Conservation (phyloP, 2,113 vertebrate genomes). For the Hyaena hyaena region DNA sequence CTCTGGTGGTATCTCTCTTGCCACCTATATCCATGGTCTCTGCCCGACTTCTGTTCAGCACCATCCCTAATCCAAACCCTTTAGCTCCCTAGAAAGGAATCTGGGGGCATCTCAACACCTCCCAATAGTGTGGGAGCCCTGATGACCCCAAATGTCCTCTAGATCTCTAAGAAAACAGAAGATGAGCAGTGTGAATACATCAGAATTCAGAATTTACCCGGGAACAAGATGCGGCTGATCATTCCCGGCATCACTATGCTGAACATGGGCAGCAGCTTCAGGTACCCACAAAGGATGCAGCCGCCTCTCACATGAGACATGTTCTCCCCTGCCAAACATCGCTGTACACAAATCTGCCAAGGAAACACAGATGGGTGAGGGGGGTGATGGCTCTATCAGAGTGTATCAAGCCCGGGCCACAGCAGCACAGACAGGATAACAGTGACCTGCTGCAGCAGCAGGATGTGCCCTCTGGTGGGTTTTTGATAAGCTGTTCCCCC, state of each 20-base stretch:
- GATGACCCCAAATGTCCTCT: background rate
- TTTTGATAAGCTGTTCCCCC: background rate
- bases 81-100: too few relatives aligned
- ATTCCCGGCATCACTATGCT: slow-evolving; percentile 33
- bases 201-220: background rate
- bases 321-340: slow-evolving; percentile 56
- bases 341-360: slow-evolving; percentile 57
- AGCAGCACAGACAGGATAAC: background rate
- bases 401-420: background rate
- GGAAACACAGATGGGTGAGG: background rate
- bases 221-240: slow-evolving; percentile 59
- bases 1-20: background rate
- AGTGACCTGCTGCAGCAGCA: background rate
- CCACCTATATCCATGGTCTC: background rate
- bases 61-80: background rate
- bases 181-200: background rate
- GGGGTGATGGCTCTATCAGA: background rate
- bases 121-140: background rate
- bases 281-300: slow-evolving; percentile 49
- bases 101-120: background rate
- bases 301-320: background rate
- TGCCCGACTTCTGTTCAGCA: background rate
- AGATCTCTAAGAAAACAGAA: background rate
- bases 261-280: slow-evolving; percentile 70
- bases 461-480: background rate